Base-by-base conservation (phyloP, 64 coral and sea anemone species). In the Catalaphyllia jardinei region DNA sequence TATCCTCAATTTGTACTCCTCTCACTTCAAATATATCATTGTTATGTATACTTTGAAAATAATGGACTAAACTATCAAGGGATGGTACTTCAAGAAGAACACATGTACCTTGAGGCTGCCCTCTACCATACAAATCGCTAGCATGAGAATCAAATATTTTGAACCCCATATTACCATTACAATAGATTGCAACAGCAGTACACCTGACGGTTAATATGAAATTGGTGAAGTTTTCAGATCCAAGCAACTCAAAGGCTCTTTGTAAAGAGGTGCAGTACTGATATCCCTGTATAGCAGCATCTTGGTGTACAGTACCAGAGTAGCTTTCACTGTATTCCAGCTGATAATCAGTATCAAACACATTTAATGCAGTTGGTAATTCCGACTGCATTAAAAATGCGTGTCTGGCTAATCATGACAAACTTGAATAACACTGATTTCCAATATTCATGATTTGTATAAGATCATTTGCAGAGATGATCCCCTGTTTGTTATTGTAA, bases 151-250 rank as follows among this genome's bases (percentile, higher is more conserved):
- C 83, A 71, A 71, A 72, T 72, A 86, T 72, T 86, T 84, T 86
- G 65, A 86, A 86, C 25, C 38, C 65, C n/a, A 31, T 24, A 76
- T 77, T 54, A 80, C 62, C 35, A 89, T 49, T 69, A 80, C 76
- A 89, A 61, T 89, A 69, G 46, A 72, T 80, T n/a, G 76, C 65
- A 72, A 90, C 77, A 82, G 31, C 78, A 90, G 59, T 90, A 90
- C 62, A 90, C 35, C 78, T 19, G 2, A 90, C 51, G 52, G 88
- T 89, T 64, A 89, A 80, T 79, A 89, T 80, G 52, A 80, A 80
- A 79, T 89, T 35, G 33, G 33, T 35, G 33, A 1, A 35, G 33
- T 35, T 35, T 35, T 35, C 33, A 35, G 33, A 35, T 35, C 33
- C 3, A 35, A 35, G 33, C 1, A 35, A 1, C 33, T 35, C 33